These are phyloP conservation scores for Lymantria monacha DNA, from an alignment of 2,888 invertebrate species.

Conservation along the genomic window DNA sequence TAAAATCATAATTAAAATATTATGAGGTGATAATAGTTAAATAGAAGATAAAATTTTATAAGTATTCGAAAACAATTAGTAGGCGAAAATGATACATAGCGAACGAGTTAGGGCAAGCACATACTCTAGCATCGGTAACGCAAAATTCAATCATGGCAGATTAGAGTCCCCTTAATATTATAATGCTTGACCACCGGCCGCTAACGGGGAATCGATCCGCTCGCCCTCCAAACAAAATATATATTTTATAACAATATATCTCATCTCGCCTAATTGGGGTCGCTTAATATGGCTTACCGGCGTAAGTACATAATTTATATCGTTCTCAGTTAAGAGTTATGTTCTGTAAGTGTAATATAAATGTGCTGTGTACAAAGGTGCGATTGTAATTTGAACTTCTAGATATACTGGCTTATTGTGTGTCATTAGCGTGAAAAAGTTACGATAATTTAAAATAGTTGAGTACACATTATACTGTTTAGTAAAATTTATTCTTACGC, in stretches of 20 bases:
- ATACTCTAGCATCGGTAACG: conserved; percentile 59
- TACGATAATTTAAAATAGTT: no score
- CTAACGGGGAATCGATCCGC: conserved; percentile 71
- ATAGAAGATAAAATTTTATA: background rate
- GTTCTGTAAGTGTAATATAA: conserved; percentile 44
- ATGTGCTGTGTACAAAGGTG: conserved; percentile 41
- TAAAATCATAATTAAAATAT: no score
- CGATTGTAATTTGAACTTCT: conserved; percentile 40
- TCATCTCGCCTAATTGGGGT: conserved; percentile 79
- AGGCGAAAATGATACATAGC: conserved; percentile 48
- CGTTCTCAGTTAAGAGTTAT: conserved; percentile 60
- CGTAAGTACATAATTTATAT: conserved; percentile 80
- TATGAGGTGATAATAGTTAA: no score
- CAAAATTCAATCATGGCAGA: conserved; percentile 80
- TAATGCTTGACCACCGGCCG: conserved; percentile 78
- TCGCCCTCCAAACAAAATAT: conserved; percentile 63
- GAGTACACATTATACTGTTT: no score
- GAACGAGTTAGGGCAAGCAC: conserved; percentile 53
- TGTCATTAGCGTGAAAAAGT: no score
- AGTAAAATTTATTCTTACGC: no score
- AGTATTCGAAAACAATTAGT: conserved; percentile 39
- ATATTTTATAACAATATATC: conserved; percentile 73
- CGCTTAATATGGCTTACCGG: conserved; percentile 80
- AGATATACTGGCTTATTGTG: conserved; percentile 6
- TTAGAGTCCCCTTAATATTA: conserved; percentile 78